A percentile compares a stretch with the other conserved stretches of the same genome.
These are phyloP conservation scores for Mycetomoellerius zeteki DNA, from an alignment of 1,140 invertebrate genomes.

Conservation along the genomic window DNA sequence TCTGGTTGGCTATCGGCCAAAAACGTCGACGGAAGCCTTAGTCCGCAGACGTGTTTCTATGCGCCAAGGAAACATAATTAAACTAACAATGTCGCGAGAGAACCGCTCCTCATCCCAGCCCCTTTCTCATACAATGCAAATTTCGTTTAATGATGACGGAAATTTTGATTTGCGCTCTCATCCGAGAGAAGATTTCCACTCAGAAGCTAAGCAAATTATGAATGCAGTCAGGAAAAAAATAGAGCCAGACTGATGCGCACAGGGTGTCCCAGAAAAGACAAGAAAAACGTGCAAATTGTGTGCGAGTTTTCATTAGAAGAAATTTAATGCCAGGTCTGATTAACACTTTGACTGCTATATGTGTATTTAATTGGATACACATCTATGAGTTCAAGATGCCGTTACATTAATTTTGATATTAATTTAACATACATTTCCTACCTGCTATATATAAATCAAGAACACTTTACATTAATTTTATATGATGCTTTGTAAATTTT, in stretches of 20 bases:
- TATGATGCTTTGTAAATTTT: too few species aligned
- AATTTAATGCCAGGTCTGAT: neutral
- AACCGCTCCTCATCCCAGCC: neutral
- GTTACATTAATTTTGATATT: too few species aligned
- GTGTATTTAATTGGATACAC: too few species aligned
- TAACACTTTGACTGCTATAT: neutral
- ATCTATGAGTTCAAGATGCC: too few species aligned
- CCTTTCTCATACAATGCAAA: conserved; percentile 27
- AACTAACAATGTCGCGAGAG: conserved; percentile 74
- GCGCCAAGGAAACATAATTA: conserved; percentile 73
- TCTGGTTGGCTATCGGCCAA: conserved; percentile 71
- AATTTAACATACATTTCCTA: too few species aligned
- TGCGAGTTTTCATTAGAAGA: neutral
- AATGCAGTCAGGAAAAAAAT: conserved; percentile 26
- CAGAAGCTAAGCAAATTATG: conserved; percentile 64
- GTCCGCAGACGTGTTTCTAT: conserved; percentile 49
- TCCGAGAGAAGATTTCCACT: conserved; percentile 46
- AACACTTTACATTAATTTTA: too few species aligned
- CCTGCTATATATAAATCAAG: too few species aligned
- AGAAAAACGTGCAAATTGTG: neutral
- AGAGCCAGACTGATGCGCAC: conserved; percentile 16
- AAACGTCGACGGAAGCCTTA: conserved; percentile 56
- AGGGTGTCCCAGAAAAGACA: conserved; percentile 6
- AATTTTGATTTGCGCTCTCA: conserved; percentile 41
- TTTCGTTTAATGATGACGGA: conserved; percentile 64